phyloP scores from a whole-genome alignment of 1,140 invertebrate genomes.

The Drosophila kanapiae region DNA sequence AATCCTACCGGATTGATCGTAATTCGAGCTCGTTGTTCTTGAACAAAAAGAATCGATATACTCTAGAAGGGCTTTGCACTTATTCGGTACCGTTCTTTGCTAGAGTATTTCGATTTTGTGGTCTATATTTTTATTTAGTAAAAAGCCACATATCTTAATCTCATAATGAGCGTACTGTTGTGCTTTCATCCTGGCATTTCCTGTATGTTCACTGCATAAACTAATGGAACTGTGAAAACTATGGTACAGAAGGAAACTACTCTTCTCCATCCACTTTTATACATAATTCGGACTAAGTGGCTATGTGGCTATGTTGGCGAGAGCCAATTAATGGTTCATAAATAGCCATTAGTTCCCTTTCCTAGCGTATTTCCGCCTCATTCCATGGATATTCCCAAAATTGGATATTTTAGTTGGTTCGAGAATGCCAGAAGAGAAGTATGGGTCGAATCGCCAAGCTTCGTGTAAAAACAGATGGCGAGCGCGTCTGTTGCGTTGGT shows the following conservation, averaged over 20 bases:
- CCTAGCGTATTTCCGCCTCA: too few relatives aligned
- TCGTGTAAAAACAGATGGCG: neutral
- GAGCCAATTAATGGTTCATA: neutral
- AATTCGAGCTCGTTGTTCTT: too few relatives aligned
- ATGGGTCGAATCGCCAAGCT: neutral
- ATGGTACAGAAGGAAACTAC: rapidly evolving
- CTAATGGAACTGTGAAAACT: neutral
- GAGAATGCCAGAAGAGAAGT: conserved; percentile 3
- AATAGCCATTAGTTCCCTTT: neutral
- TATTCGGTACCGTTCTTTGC: too few relatives aligned
- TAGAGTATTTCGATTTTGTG: too few relatives aligned
- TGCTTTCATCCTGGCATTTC: too few relatives aligned
- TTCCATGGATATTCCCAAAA: neutral
- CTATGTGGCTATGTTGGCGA: neutral
- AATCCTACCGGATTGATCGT: too few relatives aligned
- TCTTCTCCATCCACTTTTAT: neutral
- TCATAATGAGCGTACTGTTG: too few relatives aligned
- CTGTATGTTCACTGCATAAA: too few relatives aligned
- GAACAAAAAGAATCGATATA: too few relatives aligned
- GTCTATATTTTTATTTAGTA: too few relatives aligned
- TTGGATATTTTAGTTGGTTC: neutral
- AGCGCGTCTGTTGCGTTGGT: neutral
- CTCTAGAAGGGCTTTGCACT: too few relatives aligned
- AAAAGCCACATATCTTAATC: too few relatives aligned
- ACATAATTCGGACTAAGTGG: neutral